phyloP scores from a whole-genome alignment of 2,113 vertebrate species.

The Nibea albiflora region DNA sequence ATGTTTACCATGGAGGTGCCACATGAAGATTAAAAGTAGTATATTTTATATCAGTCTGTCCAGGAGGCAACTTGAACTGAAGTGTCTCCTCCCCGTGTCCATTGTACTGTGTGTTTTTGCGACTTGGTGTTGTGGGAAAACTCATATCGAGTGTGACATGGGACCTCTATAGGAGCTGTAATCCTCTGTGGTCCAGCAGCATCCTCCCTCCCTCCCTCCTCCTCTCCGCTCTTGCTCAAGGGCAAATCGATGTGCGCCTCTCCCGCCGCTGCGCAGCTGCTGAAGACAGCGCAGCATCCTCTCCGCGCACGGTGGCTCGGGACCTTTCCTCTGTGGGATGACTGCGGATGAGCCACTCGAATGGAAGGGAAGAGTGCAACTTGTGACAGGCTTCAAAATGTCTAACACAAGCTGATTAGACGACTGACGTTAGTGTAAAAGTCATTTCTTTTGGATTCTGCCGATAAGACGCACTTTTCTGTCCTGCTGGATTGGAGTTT shows the following conservation, averaged over 20 bases:
- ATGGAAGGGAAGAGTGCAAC: conserved; percentile 34
- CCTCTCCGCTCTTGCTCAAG: conserved; percentile 59
- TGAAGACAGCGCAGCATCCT: conserved; percentile 61
- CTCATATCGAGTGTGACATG: conserved; percentile 22
- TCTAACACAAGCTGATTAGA: conserved; percentile 48
- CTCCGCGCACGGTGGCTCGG: conserved; percentile 22
- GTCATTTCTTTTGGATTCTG: conserved; percentile 52
- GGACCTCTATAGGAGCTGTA: conserved; percentile 48
- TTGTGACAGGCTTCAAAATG: conserved; percentile 49
- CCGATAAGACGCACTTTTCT: conserved; percentile 28
- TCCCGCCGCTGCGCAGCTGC: conserved; percentile 58
- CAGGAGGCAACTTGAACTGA: too few relatives aligned
- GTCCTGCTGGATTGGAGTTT: conserved; percentile 48
- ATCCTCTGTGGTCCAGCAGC: conserved; percentile 59
- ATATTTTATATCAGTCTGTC: neutral
- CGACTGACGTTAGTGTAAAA: conserved; percentile 13
- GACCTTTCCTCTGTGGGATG: conserved; percentile 51
- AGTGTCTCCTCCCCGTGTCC: neutral
- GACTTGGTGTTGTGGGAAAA: neutral
- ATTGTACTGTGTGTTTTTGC: neutral
- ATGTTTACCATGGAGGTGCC: too few relatives aligned
- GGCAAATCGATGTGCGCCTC: conserved; percentile 66
- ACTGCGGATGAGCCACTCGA: conserved; percentile 16
- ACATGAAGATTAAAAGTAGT: neutral
- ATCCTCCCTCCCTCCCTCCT: conserved; percentile 59